phyloP scores from a whole-genome alignment of 2,888 invertebrate genomes.

The Ormyrus pomaceus region DNA sequence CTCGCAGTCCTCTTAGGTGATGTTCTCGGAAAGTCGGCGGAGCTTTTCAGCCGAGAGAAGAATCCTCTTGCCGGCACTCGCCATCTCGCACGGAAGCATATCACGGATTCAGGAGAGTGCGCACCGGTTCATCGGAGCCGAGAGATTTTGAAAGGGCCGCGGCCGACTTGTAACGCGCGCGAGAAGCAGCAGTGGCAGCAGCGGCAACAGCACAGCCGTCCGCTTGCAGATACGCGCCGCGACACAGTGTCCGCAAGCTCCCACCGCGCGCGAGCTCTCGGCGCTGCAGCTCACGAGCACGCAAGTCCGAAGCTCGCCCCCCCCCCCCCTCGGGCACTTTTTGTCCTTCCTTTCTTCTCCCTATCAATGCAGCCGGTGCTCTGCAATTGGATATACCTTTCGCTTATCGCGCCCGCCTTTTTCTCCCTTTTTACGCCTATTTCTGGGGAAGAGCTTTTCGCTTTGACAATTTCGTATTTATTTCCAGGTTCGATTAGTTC shows the following conservation, averaged over 20 bases:
- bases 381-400: no score
- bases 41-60: background rate
- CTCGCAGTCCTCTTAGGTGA: background rate
- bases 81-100: no score
- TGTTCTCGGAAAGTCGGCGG: background rate
- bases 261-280: background rate
- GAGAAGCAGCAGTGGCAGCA: background rate
- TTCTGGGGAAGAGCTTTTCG: background rate
- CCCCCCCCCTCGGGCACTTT: background rate
- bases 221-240: conserved; percentile 50
- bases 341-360: background rate
- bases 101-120: no score
- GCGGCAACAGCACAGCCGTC: conserved; percentile 2
- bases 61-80: background rate
- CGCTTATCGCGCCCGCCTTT: background rate
- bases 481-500: no score
- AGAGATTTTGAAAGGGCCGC: no score
- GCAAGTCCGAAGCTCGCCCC: conserved; percentile 37
- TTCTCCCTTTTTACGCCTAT: background rate
- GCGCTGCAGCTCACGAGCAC: conserved; percentile 45
- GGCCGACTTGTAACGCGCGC: background rate
- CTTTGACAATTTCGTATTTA: background rate
- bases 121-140: no score
- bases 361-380: no score
- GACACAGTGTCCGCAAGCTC: conserved; percentile 34